Base-by-base conservation (phyloP, 2,113 vertebrate genomes). In the Aviceda subcristata region DNA sequence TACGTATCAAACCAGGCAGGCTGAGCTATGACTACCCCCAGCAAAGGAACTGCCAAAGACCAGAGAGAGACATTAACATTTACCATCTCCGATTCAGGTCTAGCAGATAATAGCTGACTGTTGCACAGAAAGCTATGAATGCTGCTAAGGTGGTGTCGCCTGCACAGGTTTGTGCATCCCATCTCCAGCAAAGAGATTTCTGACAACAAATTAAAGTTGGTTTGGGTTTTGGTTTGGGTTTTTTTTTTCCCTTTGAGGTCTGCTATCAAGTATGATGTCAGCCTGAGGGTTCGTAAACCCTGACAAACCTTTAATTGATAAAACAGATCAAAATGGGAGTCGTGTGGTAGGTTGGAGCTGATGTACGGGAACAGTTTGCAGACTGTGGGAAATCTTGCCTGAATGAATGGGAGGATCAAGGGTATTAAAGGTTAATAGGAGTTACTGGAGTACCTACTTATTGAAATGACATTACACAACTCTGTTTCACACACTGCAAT, bases 361-460 rank as follows among this genome's bases (percentile, higher is more conserved):
- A 92, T 71, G 39, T 46, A 71, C 20, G 4, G 63, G 59, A 94
- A 36, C 4, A 20, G 69, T 88, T 50, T 57, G n/a, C 66, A 85
- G 62, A 57, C 87, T 92, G 83, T 92, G 80, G 78, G 84, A 96
- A 92, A 97, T 60, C 64, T 67, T 92, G 82, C 60, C 55, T 92
- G 73, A 69, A 71, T 91, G 50, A 79, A 92, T 63, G 90, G 92
- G 45, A 95, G 56, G 87, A 94, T 94, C 74, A 57, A 90, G 55
- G 74, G 74, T 84, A 86, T 83, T 80, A 91, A 90, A 94, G 57
- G 81, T 89, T 87, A 94, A 85, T 90, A 69, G 79, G 78, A 93
- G 66, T 86, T 94, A 94, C 1, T 72, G 36, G 87, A 95, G 66
- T 60, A 90, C 51, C 74, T 95, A 63, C 76, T 94, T 88, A 81